Percentiles rank a stretch among this genome's conserved stretches.
These are phyloP conservation scores for Palloptera scutellata DNA, from an alignment of 2,888 invertebrate species.

Conservation along the genomic window DNA sequence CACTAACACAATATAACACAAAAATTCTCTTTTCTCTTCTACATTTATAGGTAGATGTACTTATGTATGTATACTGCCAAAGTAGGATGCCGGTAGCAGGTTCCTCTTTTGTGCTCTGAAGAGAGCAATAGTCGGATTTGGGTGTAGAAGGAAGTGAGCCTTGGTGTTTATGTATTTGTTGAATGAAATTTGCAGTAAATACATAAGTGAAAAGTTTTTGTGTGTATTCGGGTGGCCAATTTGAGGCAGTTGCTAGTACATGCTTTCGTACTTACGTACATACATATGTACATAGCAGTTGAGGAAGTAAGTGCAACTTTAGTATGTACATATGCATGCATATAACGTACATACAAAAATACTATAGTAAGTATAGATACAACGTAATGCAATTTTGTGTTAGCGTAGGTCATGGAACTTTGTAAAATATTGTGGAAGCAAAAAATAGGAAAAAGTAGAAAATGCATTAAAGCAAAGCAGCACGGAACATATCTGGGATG, in stretches of 20 bases:
- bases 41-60: too few relatives aligned
- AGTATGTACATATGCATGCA: not conserved
- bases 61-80: too few relatives aligned
- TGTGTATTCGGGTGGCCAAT: not conserved
- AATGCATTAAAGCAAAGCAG: slow-evolving; percentile 16
- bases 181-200: too few relatives aligned
- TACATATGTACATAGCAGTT: slow-evolving; percentile 15
- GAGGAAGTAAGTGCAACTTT: not conserved
- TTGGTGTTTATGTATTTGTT: too few relatives aligned
- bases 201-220: not conserved
- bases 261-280: slow-evolving; percentile 1
- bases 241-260: not conserved
- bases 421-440: slow-evolving; percentile 1
- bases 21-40: not conserved
- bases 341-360: not conserved
- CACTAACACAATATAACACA: not conserved
- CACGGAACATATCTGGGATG: slow-evolving; percentile 16
- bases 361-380: slow-evolving; percentile 3
- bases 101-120: too few relatives aligned
- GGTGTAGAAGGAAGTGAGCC: too few relatives aligned
- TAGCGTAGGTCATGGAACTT: slow-evolving; percentile 47
- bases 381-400: slow-evolving; percentile 40
- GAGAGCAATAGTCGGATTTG: too few relatives aligned
- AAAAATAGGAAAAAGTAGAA: slow-evolving; percentile 23
- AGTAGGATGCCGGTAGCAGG: too few relatives aligned